Percentiles rank a stretch among this genome's conserved stretches.
Conservation (phyloP, 2,888 invertebrate species). For the Saturnia japonica region DNA sequence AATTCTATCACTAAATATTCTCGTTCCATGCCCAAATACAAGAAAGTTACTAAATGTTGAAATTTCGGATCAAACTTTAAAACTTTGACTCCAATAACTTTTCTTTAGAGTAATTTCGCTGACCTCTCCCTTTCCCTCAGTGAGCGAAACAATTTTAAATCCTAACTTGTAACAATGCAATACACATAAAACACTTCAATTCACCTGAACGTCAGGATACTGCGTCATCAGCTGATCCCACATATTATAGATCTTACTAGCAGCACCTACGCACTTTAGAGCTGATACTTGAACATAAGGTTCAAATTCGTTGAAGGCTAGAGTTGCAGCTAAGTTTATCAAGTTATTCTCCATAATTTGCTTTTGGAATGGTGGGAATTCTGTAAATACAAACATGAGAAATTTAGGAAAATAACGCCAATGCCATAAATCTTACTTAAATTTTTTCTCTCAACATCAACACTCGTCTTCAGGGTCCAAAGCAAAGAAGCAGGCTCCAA, state of each 20-base stretch:
- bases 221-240: slow-evolving; percentile 84
- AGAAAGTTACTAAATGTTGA: too few species aligned
- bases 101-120: too few species aligned
- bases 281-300: slow-evolving; percentile 90
- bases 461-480: too few species aligned
- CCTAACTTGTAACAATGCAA: neutral
- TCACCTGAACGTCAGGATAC: slow-evolving; percentile 84
- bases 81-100: too few species aligned
- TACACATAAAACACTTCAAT: neutral
- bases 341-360: slow-evolving; percentile 85
- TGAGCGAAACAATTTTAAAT: too few species aligned
- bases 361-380: slow-evolving; percentile 89
- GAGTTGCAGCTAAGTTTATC: slow-evolving; percentile 83
- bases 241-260: slow-evolving; percentile 83
- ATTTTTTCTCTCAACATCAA: too few species aligned
- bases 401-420: neutral
- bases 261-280: slow-evolving; percentile 85
- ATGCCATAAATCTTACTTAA: too few species aligned
- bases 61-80: too few species aligned
- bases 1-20: too few species aligned
- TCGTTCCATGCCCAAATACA: too few species aligned
- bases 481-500: too few species aligned
- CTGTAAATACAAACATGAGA: slow-evolving; percentile 61
- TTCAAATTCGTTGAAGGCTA: slow-evolving; percentile 86
- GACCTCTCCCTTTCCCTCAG: too few species aligned